Conservation (phyloP, 2,888 invertebrate species). For the Heliconius sara region DNA sequence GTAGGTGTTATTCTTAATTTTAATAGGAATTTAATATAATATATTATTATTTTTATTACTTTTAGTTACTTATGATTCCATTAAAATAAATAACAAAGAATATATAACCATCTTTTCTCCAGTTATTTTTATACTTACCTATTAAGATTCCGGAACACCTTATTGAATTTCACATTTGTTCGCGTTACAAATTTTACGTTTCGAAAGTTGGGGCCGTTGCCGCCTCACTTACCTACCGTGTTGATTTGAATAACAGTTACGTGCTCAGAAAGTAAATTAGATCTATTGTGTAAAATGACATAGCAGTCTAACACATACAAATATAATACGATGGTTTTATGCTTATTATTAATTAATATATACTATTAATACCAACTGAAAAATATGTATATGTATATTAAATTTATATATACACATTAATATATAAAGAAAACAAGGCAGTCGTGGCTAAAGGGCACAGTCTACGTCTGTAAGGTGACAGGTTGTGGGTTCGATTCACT, state of each 20-base stretch:
- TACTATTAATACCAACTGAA: not conserved
- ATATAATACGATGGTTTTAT: slow-evolving; percentile 23
- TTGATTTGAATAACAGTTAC: slow-evolving; percentile 50
- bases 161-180: slow-evolving; percentile 39
- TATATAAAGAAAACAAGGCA: not conserved
- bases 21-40: too few relatives aligned
- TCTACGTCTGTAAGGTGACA: not conserved
- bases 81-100: not conserved
- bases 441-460: not conserved
- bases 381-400: not conserved
- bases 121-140: not conserved
- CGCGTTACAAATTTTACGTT: slow-evolving; percentile 33
- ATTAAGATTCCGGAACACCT: slow-evolving; percentile 18
- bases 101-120: not conserved
- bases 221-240: slow-evolving; percentile 39
- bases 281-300: slow-evolving; percentile 47
- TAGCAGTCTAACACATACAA: slow-evolving; percentile 26
- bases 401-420: not conserved
- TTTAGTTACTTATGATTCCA: not conserved
- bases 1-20: too few relatives aligned
- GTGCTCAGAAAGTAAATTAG: slow-evolving; percentile 45
- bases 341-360: not conserved
- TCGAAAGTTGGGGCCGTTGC: slow-evolving; percentile 35
- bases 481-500: not conserved
- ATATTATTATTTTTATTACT: too few relatives aligned